Evolutionary conservation across 2,888 invertebrate genomes (phyloP).

Genomic region (Callinectes sapidus): DNA sequence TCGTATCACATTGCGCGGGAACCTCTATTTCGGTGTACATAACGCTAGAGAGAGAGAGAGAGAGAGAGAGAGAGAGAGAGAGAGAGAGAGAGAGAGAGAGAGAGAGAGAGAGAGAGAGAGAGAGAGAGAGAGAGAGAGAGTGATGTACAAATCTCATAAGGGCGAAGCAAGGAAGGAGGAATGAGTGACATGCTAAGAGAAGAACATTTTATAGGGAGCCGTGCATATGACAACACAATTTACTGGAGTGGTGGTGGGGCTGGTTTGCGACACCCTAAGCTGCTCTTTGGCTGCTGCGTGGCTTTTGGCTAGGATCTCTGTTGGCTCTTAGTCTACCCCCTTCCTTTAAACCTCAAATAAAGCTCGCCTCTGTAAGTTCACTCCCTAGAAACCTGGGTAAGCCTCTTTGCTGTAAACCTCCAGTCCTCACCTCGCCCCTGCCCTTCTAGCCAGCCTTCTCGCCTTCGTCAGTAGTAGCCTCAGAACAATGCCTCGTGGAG

Average conservation of each 20-base stretch:
- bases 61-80: neutral
- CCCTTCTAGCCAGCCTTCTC: neutral
- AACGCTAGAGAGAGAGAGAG: neutral
- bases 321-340: neutral
- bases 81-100: neutral
- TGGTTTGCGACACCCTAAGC: neutral
- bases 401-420: neutral
- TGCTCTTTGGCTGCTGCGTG: neutral
- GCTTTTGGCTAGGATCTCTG: neutral
- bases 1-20: neutral
- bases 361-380: neutral
- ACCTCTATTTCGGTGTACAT: neutral
- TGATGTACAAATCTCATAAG: neutral
- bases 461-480: neutral
- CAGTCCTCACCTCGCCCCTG: neutral
- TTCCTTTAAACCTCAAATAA: neutral
- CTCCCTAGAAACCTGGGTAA: constrained; percentile 7
- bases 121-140: neutral
- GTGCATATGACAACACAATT: neutral
- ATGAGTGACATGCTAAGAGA: neutral
- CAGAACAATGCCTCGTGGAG: neutral
- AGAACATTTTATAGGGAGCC: neutral
- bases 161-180: neutral
- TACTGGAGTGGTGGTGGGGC: neutral
- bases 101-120: neutral